These are phyloP conservation scores for Bombus confusus DNA, from an alignment of 1,140 invertebrate genomes.

Conservation along the genomic window DNA sequence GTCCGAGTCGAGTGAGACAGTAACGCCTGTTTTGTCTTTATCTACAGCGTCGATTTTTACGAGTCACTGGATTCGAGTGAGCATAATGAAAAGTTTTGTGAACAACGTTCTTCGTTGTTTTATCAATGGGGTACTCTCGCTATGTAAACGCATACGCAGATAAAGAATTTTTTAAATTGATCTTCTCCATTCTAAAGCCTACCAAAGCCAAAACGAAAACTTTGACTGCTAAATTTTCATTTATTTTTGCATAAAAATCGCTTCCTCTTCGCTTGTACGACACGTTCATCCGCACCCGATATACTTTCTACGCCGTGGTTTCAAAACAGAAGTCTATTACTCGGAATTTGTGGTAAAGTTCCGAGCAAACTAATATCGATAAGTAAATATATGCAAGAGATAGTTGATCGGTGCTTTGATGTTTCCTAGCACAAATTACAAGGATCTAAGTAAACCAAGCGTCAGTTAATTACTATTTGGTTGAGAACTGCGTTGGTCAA, in stretches of 20 bases:
- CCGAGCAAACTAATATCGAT: slow-evolving; percentile 21
- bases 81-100: too few species aligned
- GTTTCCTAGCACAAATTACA: slow-evolving; percentile 22
- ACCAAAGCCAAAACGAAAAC: too few species aligned
- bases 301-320: neutral
- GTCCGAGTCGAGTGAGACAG: too few species aligned
- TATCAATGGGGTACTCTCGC: too few species aligned
- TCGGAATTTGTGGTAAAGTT: neutral
- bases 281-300: neutral
- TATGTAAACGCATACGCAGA: too few species aligned
- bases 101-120: too few species aligned
- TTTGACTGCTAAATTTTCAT: too few species aligned
- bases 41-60: too few species aligned
- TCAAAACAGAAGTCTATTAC: neutral
- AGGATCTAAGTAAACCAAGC: slow-evolving; percentile 14
- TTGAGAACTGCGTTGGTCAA: neutral
- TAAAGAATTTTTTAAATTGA: too few species aligned
- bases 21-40: too few species aligned
- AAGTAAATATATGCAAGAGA: slow-evolving; percentile 28
- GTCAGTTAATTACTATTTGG: slow-evolving; percentile 36
- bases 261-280: neutral
- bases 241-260: neutral
- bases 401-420: slow-evolving; percentile 43
- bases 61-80: too few species aligned
- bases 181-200: too few species aligned